These are phyloP conservation scores for Amphiprion ocellaris DNA, from an alignment of 2,113 vertebrate species.

Conservation along the genomic window DNA sequence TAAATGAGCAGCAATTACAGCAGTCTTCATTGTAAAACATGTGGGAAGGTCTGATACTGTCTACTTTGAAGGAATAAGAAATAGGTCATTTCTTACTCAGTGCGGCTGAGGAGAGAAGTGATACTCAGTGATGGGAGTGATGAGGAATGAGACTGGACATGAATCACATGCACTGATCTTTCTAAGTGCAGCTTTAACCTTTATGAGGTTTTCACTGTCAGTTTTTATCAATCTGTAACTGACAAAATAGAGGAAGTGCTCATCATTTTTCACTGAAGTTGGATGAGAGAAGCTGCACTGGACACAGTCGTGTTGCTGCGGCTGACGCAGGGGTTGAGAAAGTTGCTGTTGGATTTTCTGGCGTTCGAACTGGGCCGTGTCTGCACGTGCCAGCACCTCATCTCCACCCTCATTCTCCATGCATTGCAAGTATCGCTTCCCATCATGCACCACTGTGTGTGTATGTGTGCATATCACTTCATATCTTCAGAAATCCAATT, in stretches of 20 bases:
- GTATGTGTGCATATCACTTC: conserved; percentile 68
- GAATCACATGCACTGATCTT: conserved; percentile 69
- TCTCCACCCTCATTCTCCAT: conserved; percentile 59
- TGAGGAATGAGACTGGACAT: conserved; percentile 62
- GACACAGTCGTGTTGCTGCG: neutral
- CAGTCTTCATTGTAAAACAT: neutral
- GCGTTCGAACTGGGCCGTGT: conserved; percentile 18
- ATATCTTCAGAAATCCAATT: conserved; percentile 84
- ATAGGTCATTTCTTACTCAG: conserved; percentile 50
- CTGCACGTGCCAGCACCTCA: conserved; percentile 35
- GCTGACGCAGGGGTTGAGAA: neutral
- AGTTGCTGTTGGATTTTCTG: conserved; percentile 16
- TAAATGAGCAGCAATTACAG: conserved; percentile 6
- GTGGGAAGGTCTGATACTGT: conserved; percentile 26
- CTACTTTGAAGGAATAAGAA: conserved; percentile 33
- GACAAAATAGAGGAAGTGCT: conserved; percentile 41
- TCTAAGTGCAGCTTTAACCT: conserved; percentile 70
- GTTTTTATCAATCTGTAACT: conserved; percentile 53
- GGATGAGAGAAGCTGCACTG: conserved; percentile 11
- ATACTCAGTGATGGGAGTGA: conserved; percentile 57
- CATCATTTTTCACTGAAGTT: conserved; percentile 13
- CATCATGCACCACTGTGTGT: conserved; percentile 68
- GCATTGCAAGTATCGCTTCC: conserved; percentile 77
- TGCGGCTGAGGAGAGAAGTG: conserved; percentile 51
- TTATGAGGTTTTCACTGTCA: conserved; percentile 57